Conservation (phyloP, 2,888 invertebrate species). For the Himalopsyche tibetana region DNA sequence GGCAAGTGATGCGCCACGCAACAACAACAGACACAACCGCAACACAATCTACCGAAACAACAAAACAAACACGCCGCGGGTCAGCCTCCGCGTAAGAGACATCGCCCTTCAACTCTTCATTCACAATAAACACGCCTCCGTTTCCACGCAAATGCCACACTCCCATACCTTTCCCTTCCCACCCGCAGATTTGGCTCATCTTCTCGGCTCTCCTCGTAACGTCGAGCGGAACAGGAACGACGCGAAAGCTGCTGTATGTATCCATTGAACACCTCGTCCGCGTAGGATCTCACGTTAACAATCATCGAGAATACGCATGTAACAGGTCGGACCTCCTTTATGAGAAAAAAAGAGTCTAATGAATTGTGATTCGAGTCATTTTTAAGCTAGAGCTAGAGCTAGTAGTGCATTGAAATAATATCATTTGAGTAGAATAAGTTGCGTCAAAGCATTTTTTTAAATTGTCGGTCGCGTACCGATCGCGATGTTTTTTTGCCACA, state of each 20-base stretch:
- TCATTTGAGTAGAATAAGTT: slow-evolving; percentile 42
- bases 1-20: slow-evolving; percentile 67
- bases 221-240: no score
- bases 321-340: slow-evolving; percentile 11
- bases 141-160: slow-evolving; percentile 29
- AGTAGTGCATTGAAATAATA: slow-evolving; percentile 43
- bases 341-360: slow-evolving; percentile 27
- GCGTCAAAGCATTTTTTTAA: not conserved
- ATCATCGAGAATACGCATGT: not conserved
- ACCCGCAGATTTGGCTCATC: slow-evolving; percentile 54
- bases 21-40: slow-evolving; percentile 58
- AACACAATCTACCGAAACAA: slow-evolving; percentile 45
- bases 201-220: not conserved
- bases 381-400: slow-evolving; percentile 41
- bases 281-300: no score
- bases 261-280: no score
- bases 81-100: slow-evolving; percentile 47
- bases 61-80: slow-evolving; percentile 16
- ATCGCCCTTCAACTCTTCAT: slow-evolving; percentile 47
- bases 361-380: slow-evolving; percentile 43
- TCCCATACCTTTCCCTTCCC: slow-evolving; percentile 60
- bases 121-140: slow-evolving; percentile 36
- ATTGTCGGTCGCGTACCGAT: not conserved
- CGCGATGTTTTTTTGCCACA: not conserved
- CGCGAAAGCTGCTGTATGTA: no score